A percentile compares a stretch with the other conserved stretches of the same genome.
Evolutionary conservation across 2,888 invertebrate species (phyloP).

Genomic region (Minunthozetes semirufus): DNA sequence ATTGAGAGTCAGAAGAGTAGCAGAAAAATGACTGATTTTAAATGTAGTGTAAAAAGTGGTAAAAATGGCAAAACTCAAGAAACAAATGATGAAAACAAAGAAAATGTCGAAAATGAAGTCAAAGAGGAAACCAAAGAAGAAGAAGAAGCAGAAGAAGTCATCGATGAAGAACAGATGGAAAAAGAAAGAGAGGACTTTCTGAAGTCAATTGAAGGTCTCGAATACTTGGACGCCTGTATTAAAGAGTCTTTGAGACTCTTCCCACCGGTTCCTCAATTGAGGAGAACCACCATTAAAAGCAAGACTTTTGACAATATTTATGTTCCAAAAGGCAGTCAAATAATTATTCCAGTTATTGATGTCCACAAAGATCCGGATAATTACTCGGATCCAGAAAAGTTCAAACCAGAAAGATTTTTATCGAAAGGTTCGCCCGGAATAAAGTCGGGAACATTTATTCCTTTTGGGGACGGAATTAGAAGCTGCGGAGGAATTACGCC

Average conservation of each 20-base stretch:
- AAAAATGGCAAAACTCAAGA: not conserved
- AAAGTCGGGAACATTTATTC: not conserved
- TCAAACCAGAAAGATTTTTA: constrained; percentile 18
- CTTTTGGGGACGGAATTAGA: not conserved
- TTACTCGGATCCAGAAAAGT: not conserved
- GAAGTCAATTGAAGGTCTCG: not conserved
- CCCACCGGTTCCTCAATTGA: not conserved
- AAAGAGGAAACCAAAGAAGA: not conserved
- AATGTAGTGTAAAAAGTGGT: not conserved
- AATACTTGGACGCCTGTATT: constrained; percentile 4
- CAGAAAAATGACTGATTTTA: too few species aligned
- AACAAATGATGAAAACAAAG: not conserved
- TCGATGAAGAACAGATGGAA: not conserved
- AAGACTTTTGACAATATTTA: not conserved
- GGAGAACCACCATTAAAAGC: not conserved
- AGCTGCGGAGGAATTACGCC: not conserved
- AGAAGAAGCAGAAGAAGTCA: too few species aligned
- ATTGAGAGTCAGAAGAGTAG: not conserved
- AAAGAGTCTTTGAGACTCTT: not conserved
- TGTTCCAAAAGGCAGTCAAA: not conserved
- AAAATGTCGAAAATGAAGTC: not conserved
- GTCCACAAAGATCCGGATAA: not conserved
- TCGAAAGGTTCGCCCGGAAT: not conserved
- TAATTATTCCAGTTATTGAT: not conserved
- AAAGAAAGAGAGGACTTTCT: not conserved